These are phyloP conservation scores for Hydrochoerus hydrochaeris DNA, from an alignment of 2,113 vertebrate genomes.

Conservation along the genomic window DNA sequence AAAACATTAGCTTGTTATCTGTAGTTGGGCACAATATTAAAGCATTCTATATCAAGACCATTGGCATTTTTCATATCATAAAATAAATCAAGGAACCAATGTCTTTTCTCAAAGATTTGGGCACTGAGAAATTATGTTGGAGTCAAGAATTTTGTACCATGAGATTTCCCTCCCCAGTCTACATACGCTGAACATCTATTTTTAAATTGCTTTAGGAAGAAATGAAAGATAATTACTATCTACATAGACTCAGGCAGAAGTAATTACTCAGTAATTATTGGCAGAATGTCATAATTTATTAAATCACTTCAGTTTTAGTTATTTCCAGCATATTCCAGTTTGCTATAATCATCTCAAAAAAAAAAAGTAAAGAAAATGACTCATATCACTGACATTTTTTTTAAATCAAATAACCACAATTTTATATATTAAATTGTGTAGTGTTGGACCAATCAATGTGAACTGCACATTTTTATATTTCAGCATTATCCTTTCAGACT, in stretches of 20 bases:
- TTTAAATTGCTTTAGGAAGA: not conserved
- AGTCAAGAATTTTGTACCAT: not conserved
- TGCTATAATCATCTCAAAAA: not conserved
- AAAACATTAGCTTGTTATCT: slow-evolving; percentile 22
- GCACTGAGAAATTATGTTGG: not conserved
- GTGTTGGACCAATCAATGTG: not conserved
- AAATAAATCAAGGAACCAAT: not conserved
- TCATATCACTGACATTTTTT: not conserved
- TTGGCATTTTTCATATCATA: not conserved
- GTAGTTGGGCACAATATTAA: not conserved
- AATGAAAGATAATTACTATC: not conserved
- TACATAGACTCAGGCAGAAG: not conserved
- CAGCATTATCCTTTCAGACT: not conserved
- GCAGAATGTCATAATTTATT: not conserved
- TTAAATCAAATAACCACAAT: not conserved
- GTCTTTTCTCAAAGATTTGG: not conserved
- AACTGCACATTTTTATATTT: not conserved
- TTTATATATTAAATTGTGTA: not conserved
- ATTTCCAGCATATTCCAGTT: not conserved
- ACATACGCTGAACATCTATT: not conserved
- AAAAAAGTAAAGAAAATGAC: not conserved
- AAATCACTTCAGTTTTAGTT: not conserved
- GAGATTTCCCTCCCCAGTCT: not conserved
- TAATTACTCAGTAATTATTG: not conserved
- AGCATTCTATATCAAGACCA: not conserved